Evolutionary conservation across 2,888 invertebrate genomes (phyloP).

Genomic region (Lepas anatifera): DNA sequence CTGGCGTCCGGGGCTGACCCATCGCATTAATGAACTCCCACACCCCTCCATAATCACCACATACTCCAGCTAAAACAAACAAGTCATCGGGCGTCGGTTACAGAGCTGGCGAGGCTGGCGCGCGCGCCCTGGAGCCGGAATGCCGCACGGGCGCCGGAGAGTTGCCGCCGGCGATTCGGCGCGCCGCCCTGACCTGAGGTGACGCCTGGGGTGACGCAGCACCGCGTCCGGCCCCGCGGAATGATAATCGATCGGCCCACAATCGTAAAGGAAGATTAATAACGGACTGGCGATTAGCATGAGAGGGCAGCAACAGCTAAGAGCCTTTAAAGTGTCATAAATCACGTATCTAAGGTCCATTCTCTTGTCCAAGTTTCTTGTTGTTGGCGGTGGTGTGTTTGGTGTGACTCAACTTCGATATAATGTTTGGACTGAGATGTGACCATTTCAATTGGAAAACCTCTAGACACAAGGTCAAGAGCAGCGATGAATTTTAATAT

Average conservation of each 20-base stretch:
- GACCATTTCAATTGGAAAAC: too few species aligned
- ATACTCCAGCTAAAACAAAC: conserved; percentile 7
- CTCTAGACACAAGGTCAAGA: too few species aligned
- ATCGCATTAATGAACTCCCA: neutral
- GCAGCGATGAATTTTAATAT: too few species aligned
- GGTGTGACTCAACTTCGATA: too few species aligned
- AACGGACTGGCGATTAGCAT: conserved; percentile 4
- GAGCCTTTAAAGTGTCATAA: conserved; percentile 8
- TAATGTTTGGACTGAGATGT: too few species aligned
- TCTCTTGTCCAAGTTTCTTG: too few species aligned
- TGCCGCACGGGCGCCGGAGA: neutral
- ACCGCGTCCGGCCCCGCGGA: neutral
- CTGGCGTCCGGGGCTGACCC: neutral
- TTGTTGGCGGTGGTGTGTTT: too few species aligned
- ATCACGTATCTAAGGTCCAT: too few species aligned
- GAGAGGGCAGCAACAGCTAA: conserved; percentile 11
- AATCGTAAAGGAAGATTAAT: conserved; percentile 11
- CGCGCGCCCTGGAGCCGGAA: neutral
- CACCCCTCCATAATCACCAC: neutral
- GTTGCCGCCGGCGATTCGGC: neutral
- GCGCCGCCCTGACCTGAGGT: neutral
- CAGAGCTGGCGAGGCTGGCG: neutral
- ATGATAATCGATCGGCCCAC: conserved; percentile 4
- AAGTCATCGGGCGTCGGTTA: neutral
- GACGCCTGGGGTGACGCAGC: neutral